phyloP scores from a whole-genome alignment of 2,797 vertebrate genomes.

The Myotis planiceps region DNA sequence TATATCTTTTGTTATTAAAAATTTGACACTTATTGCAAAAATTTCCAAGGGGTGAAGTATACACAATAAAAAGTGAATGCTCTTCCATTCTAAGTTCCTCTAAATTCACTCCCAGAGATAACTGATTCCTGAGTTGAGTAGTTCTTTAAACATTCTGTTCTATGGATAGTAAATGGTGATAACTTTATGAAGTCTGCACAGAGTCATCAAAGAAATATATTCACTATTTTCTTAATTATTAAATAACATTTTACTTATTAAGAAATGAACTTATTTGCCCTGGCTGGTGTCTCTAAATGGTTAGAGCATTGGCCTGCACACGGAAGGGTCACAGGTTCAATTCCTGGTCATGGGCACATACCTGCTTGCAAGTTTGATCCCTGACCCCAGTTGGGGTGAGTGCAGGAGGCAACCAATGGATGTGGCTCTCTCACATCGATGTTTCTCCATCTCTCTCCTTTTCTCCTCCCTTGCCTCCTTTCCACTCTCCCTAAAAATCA shows the following conservation, averaged over 20 bases:
- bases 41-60: not conserved
- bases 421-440: no score
- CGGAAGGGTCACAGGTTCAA: no score
- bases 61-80: not conserved
- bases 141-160: not conserved
- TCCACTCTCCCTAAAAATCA: no score
- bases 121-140: not conserved
- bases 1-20: constrained; percentile 31
- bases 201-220: not conserved
- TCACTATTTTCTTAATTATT: not conserved
- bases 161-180: not conserved
- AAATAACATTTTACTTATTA: not conserved
- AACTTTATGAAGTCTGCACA: not conserved
- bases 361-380: no score
- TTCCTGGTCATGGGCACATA: no score
- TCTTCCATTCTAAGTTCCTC: not conserved
- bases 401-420: no score
- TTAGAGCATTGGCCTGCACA: no score
- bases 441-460: no score
- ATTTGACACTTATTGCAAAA: not conserved
- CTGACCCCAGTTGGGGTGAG: no score
- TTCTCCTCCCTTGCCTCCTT: no score
- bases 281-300: no score
- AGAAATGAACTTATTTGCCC: not conserved
- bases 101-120: not conserved